Percentiles rank a stretch among this genome's conserved stretches.
Evolutionary conservation across 2,888 invertebrate genomes (phyloP).

Genomic region (Andricus quercusramuli): DNA sequence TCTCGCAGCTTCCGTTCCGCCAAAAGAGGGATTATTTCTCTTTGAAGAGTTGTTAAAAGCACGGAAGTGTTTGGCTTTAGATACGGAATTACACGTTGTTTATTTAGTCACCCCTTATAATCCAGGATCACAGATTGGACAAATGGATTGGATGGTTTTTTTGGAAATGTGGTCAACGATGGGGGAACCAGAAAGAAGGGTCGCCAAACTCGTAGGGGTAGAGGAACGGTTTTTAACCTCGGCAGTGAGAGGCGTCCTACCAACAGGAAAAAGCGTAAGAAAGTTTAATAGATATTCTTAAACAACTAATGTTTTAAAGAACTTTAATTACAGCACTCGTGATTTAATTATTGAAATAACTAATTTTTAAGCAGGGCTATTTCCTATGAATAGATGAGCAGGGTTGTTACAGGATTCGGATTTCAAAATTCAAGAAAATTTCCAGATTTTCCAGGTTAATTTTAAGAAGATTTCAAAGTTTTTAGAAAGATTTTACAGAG

Average conservation of each 20-base stretch:
- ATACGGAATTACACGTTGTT: constrained; percentile 96
- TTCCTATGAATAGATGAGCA: too few species aligned
- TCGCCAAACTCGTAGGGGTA: constrained; percentile 93
- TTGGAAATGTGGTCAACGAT: constrained; percentile 91
- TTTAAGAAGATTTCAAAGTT: too few species aligned
- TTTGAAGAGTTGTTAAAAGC: constrained; percentile 95
- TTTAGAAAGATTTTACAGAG: too few species aligned
- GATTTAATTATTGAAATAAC: too few species aligned
- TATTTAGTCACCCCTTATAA: constrained; percentile 97
- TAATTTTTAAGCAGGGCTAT: too few species aligned
- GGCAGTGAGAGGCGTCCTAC: constrained; percentile 85
- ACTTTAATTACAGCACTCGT: too few species aligned
- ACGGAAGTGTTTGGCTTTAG: constrained; percentile 92
- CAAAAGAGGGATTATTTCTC: constrained; percentile 93
- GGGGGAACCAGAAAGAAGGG: constrained; percentile 88
- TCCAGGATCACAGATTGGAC: constrained; percentile 88
- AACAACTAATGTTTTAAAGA: neutral
- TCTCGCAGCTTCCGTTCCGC: constrained; percentile 95
- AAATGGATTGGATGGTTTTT: constrained; percentile 89
- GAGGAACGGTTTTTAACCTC: constrained; percentile 91
- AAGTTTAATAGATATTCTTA: constrained; percentile 14
- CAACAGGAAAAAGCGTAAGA: constrained; percentile 72
- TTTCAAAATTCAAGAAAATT: too few species aligned
- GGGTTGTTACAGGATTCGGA: too few species aligned
- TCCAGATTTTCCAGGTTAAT: too few species aligned